Base-by-base conservation (phyloP, 2,888 invertebrate species). In the Branchellion lobata region DNA sequence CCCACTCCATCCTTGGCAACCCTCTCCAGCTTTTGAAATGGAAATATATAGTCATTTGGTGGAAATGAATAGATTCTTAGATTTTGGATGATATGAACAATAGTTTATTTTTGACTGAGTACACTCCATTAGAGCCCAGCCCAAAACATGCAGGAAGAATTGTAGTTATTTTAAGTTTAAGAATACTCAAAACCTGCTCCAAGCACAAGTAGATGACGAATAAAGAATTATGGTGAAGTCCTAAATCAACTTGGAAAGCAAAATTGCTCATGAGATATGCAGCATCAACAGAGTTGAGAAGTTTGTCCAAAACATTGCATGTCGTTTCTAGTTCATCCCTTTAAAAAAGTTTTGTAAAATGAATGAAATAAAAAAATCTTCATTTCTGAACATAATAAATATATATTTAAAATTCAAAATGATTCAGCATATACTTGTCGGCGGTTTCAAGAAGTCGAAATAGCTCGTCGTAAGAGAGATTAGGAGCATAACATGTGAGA, bases 281-380 rank as follows among this genome's bases (percentile, higher is more conserved):
- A 72, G 91, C 87, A 79, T 89, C 89, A 83, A 92, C 88, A 83
- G 91, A 91, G 14, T 90, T 89, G 86, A 93, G 90, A 84, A 92
- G 90, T 81, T 90, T 87, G 68, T 90, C 89, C 53, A 93, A 87
- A 3, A 92, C 90, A 84, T 92, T 91, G 85, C 91, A 91, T 27
- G 91, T 90, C 80, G 91, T 84, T 83, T 90, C 90, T 2, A 91
- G 87, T 84, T 91, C 90, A 80, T 90, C 89, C 82, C 92, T 91
- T 74, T 31, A 69, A n/a, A 57, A 27, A 34, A n/a, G n/a, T n/a
- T n/a, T n/a, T n/a, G n/a, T n/a, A n/a, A n/a, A n/a, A n/a, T n/a
- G n/a, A n/a, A n/a, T n/a, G n/a, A n/a, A n/a, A n/a, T n/a, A n/a
- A n/a, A n/a, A n/a, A n/a, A n/a, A n/a, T n/a, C n/a, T n/a, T n/a